Percentiles rank a stretch among this genome's conserved stretches.
Evolutionary conservation across 2,113 vertebrate genomes (phyloP).

Genomic region (Tenebrosternarchus preto): DNA sequence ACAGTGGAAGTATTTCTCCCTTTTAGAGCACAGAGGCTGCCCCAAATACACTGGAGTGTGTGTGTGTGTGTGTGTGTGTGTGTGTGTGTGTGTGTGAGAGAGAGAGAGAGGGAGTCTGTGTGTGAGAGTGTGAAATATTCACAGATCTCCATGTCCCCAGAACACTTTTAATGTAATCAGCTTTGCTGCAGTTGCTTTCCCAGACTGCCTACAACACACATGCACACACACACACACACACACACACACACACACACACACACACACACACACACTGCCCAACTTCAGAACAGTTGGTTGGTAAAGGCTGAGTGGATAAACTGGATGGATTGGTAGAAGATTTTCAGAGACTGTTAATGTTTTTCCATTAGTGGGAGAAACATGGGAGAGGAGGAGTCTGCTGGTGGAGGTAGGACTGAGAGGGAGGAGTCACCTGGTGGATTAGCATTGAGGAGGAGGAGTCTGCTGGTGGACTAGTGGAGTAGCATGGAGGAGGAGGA

Average conservation of each 20-base stretch:
- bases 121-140: conserved; percentile 5
- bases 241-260: not conserved
- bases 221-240: not conserved
- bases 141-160: conserved; percentile 24
- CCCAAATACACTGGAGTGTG: conserved; percentile 43
- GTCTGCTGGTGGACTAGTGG: too few relatives aligned
- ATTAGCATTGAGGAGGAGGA: too few relatives aligned
- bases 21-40: conserved; percentile 41
- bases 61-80: conserved; percentile 23
- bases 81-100: not conserved
- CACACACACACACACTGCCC: not conserved
- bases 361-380: not conserved
- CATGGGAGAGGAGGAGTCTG: too few relatives aligned
- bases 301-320: not conserved
- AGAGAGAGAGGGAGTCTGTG: too few relatives aligned
- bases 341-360: not conserved
- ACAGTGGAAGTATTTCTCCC: conserved; percentile 16
- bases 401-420: too few relatives aligned
- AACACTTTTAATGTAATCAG: conserved; percentile 37
- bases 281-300: not conserved
- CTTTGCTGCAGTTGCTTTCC: conserved; percentile 10
- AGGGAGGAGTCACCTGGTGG: too few relatives aligned
- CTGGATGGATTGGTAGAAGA: too few relatives aligned
- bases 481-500: too few relatives aligned
- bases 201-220: not conserved